Percentiles rank a stretch among this genome's conserved stretches.
phyloP scores from a whole-genome alignment of 2,888 invertebrate genomes.

The Eutolmus rufibarbis region DNA sequence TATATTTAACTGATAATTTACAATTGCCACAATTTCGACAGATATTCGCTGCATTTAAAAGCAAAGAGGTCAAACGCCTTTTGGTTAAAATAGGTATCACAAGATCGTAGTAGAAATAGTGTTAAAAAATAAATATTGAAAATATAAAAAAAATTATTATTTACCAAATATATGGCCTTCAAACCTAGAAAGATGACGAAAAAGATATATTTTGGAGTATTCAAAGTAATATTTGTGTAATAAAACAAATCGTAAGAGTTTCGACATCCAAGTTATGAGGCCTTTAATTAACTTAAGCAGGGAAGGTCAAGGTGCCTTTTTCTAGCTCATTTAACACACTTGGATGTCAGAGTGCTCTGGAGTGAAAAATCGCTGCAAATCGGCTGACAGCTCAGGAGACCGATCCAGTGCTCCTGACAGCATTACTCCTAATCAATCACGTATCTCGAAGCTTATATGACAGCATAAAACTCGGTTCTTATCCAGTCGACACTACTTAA shows the following conservation, averaged over 20 bases:
- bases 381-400: constrained; percentile 20
- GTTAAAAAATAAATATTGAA: too few relatives aligned
- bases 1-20: too few relatives aligned
- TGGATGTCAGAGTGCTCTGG: constrained; percentile 31
- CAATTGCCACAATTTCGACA: too few relatives aligned
- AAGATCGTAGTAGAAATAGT: too few relatives aligned
- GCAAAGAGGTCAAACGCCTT: too few relatives aligned
- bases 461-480: constrained; percentile 46
- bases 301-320: neutral
- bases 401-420: neutral
- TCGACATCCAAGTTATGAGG: neutral
- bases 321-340: constrained; percentile 12
- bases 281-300: constrained; percentile 21
- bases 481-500: constrained; percentile 42
- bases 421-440: constrained; percentile 46
- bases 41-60: too few relatives aligned
- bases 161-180: too few relatives aligned
- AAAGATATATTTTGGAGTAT: neutral
- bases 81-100: too few relatives aligned
- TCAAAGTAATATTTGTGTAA: neutral
- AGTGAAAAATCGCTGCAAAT: constrained; percentile 38
- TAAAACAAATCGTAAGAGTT: neutral
- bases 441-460: constrained; percentile 46
- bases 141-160: too few relatives aligned
- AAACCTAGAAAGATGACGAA: neutral